These are phyloP conservation scores for Rhynchomys soricoides DNA, from an alignment of 2,113 vertebrate genomes.

Conservation along the genomic window DNA sequence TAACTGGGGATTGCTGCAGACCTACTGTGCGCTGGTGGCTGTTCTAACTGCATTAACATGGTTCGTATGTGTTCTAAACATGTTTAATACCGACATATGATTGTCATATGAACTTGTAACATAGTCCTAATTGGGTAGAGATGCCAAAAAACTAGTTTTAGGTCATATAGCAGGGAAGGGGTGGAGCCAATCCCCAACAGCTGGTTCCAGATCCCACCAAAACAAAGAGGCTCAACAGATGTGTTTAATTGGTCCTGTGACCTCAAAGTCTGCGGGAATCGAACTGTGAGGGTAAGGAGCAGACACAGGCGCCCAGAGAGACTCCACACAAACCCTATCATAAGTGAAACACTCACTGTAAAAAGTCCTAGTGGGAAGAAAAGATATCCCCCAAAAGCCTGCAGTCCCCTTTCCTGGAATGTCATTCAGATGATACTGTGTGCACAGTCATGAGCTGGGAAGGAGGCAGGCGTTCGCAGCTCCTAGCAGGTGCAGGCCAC, in stretches of 20 bases:
- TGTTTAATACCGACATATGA: too few species aligned
- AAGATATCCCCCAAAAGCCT: background rate
- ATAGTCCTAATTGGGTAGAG: background rate
- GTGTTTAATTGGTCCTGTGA: rapidly evolving
- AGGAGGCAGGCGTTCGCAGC: background rate
- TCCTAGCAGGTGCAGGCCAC: background rate
- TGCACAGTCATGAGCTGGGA: background rate
- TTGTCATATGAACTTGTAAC: too few species aligned
- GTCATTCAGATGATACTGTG: background rate
- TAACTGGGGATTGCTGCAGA: background rate
- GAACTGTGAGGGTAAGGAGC: too few species aligned
- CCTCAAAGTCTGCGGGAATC: too few species aligned
- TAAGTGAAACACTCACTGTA: background rate
- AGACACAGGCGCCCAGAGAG: background rate
- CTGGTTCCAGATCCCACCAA: background rate
- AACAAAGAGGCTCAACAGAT: background rate
- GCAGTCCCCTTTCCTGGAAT: background rate
- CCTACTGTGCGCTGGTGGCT: rapidly evolving
- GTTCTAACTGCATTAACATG: background rate
- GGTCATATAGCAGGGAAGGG: background rate
- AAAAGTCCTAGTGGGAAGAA: background rate
- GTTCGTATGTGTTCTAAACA: too few species aligned
- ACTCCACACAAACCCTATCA: rapidly evolving
- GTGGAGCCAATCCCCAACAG: background rate
- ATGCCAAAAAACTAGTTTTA: background rate